These are phyloP conservation scores for Isurus oxyrinchus DNA, from an alignment of 2,113 vertebrate species.

Conservation along the genomic window DNA sequence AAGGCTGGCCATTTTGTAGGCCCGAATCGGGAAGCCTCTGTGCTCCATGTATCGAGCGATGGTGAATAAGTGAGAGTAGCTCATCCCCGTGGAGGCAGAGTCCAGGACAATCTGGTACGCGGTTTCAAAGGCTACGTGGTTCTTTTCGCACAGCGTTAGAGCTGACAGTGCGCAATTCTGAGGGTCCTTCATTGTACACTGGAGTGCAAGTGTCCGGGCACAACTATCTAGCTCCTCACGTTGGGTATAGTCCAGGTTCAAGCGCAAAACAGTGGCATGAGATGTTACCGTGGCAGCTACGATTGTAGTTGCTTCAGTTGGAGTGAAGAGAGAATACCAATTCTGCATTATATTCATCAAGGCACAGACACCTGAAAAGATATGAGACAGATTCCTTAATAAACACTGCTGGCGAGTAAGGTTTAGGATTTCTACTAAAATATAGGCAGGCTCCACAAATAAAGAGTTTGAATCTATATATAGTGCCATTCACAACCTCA, in stretches of 20 bases:
- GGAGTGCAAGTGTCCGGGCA: conserved; percentile 54
- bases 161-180: conserved; percentile 57
- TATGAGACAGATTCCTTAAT: background rate
- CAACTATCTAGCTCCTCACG: conserved; percentile 57
- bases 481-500: background rate
- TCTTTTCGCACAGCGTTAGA: conserved; percentile 58
- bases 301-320: conserved; percentile 54
- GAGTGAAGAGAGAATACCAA: conserved; percentile 57
- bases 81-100: conserved; percentile 48
- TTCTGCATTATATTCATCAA: conserved; percentile 57
- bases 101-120: conserved; percentile 60
- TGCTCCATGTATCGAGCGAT: conserved; percentile 62
- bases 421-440: background rate
- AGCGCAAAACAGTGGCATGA: conserved; percentile 50
- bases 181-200: conserved; percentile 59
- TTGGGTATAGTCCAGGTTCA: conserved; percentile 47
- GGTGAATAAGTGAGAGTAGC: conserved; percentile 56
- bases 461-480: background rate
- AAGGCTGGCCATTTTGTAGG: conserved; percentile 57
- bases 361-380: conserved; percentile 47
- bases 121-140: conserved; percentile 55
- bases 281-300: conserved; percentile 53
- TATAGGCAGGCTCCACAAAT: background rate
- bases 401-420: background rate
- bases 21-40: conserved; percentile 49